These are phyloP conservation scores for Tortrix viridana DNA, from an alignment of 2,888 invertebrate species.

Conservation along the genomic window DNA sequence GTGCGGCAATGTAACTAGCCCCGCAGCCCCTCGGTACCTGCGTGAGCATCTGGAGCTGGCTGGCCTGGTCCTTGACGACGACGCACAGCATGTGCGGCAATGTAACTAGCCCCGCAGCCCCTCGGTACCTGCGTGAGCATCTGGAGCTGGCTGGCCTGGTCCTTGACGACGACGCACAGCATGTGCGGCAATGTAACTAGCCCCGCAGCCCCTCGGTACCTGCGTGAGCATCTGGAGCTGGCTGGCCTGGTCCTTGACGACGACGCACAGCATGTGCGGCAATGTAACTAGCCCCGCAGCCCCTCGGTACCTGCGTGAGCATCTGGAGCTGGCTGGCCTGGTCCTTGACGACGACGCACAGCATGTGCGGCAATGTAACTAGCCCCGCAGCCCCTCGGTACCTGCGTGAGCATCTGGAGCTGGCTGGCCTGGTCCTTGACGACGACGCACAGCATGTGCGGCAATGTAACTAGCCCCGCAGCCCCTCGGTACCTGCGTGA, in stretches of 20 bases:
- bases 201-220: slow-evolving; percentile 48
- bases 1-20: not conserved
- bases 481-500: slow-evolving; percentile 78
- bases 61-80: slow-evolving; percentile 88
- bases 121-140: slow-evolving; percentile 84
- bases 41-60: slow-evolving; percentile 88
- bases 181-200: not conserved
- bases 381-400: slow-evolving; percentile 38
- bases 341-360: slow-evolving; percentile 62
- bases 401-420: slow-evolving; percentile 87
- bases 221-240: slow-evolving; percentile 88
- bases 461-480: not conserved
- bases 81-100: too few relatives aligned
- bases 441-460: slow-evolving; percentile 93
- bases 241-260: slow-evolving; percentile 88
- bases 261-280: slow-evolving; percentile 93
- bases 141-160: slow-evolving; percentile 87
- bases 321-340: slow-evolving; percentile 87
- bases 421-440: slow-evolving; percentile 88
- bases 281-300: not conserved
- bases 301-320: slow-evolving; percentile 80
- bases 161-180: slow-evolving; percentile 50
- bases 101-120: not conserved
- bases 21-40: slow-evolving; percentile 58
- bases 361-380: too few relatives aligned